Conservation (phyloP, 2,113 vertebrate species). For the Labeo rohita region DNA sequence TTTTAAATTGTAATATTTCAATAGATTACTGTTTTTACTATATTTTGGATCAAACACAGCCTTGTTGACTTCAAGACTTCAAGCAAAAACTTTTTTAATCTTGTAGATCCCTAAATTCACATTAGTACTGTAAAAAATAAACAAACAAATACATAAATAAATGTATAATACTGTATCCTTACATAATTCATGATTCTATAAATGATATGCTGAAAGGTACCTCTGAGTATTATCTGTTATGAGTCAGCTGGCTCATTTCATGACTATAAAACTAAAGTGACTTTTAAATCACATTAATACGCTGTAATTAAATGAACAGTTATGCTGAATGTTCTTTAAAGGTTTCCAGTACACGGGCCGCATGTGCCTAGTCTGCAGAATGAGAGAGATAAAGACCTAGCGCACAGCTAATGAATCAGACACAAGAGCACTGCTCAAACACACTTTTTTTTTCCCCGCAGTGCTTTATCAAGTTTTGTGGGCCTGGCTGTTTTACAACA, state of each 20-base stretch:
- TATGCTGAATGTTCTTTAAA: constrained; percentile 11
- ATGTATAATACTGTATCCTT: neutral
- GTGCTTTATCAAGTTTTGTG: constrained; percentile 35
- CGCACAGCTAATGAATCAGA: constrained; percentile 30
- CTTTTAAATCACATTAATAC: constrained; percentile 14
- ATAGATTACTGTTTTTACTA: neutral
- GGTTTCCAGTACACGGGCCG: neutral
- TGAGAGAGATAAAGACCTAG: constrained; percentile 14
- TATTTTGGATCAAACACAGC: neutral
- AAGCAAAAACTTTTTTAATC: neutral
- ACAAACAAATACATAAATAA: too few species aligned
- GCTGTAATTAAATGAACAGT: constrained; percentile 22
- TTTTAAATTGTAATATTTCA: neutral
- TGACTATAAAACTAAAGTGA: constrained; percentile 1
- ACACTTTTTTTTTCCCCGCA: constrained; percentile 25
- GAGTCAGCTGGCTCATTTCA: constrained; percentile 5
- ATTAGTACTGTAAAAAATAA: neutral
- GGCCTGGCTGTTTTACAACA: neutral
- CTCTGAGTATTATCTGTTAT: neutral
- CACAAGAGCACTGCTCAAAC: constrained; percentile 23
- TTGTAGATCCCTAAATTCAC: too few species aligned
- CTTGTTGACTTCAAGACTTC: neutral
- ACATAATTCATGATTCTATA: neutral
- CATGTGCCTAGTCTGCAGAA: neutral
- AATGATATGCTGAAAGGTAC: neutral